phyloP scores from a whole-genome alignment of 2,797 vertebrate species.

The Darevskia nairensis region DNA sequence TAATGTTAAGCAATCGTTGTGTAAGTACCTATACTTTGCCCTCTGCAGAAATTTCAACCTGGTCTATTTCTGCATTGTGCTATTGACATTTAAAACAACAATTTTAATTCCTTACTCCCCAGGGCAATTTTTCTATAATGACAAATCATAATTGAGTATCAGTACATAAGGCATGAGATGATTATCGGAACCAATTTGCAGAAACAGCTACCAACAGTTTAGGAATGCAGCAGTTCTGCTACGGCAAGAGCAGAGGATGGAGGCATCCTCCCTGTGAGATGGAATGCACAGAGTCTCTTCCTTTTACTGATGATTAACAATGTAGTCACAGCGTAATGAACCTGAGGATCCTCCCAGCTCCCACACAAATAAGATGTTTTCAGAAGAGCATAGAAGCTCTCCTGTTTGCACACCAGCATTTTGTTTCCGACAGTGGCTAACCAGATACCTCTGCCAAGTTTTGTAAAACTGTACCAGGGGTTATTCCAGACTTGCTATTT shows the following conservation, averaged over 20 bases:
- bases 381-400: not conserved
- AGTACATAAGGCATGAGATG: not conserved
- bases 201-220: not conserved
- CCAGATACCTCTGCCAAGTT: not conserved
- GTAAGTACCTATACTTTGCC: not conserved
- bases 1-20: not conserved
- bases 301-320: not conserved
- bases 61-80: not conserved
- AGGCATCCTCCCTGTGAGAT: not conserved
- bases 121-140: not conserved
- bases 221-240: conserved; percentile 15
- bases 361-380: not conserved
- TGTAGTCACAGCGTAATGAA: not conserved
- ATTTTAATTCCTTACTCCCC: not conserved
- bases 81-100: not conserved
- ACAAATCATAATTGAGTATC: not conserved
- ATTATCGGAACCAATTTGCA: not conserved
- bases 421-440: not conserved
- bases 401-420: not conserved
- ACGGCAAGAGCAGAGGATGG: not conserved
- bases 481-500: no score
- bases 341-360: not conserved
- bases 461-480: not conserved
- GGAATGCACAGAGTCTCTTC: not conserved
- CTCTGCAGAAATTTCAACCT: not conserved